Base-by-base conservation (phyloP, 2,113 vertebrate species). In the Neomonachus schauinslandi region DNA sequence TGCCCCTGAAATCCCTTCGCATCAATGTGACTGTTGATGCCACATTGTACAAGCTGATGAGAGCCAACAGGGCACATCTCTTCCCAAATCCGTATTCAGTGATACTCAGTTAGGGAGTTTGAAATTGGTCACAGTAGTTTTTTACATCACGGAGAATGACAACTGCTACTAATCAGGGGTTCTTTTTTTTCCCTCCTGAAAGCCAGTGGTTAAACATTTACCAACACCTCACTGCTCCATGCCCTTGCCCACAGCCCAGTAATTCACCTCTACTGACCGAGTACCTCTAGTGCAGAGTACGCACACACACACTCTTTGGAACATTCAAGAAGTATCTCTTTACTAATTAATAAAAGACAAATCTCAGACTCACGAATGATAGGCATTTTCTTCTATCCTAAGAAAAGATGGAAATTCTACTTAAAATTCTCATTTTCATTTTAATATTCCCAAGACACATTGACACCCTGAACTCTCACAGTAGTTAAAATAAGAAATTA, bases 391-490 rank as follows among this genome's bases (percentile, higher is more conserved):
- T 97, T 97, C 93, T 81, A 36, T 39, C 67, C 14, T 84, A 90
- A 96, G 61, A 96, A 96, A 95, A 97, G 94, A 92, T 42, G 93
- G n/a, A 94, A 96, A 94, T 94, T 92, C 90, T 95, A 59, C 94
- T 97, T 95, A 76, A 21, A 77, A 92, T 95, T 97, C 81, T 96
- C 96, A 95, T 96, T 97, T 97, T 94, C 84, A 87, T 61, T 95
- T 39, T 80, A 94, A 71, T 94, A 61, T 63, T 97, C 95, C 93
- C 93, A 96, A 97, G 97, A 97, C 15, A 91, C 51, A 77, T 67
- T 98, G 95, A 94, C 88, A 97, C 65, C 53, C 71, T 97, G 97
- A 97, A 98, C 96, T 96, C 59, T 94, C 84, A 94, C 14, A 77
- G 63, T 90, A 96, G 69, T 97, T 97, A 96, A 96, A 97, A 94